Evolutionary conservation across 2,888 invertebrate species (phyloP).

Genomic region (Buathra laborator): DNA sequence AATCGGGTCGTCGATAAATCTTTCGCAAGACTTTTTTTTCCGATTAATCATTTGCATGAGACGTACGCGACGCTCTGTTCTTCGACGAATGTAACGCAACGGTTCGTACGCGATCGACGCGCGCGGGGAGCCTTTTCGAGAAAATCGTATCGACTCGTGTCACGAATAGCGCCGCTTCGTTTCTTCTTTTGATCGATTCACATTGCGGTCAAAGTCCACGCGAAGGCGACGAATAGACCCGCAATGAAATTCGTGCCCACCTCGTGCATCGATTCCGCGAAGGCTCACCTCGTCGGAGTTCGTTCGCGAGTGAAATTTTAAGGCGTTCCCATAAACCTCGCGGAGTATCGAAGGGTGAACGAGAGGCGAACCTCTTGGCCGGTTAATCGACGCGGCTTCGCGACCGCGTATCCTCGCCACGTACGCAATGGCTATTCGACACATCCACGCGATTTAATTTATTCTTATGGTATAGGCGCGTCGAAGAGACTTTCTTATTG

Average conservation of each 20-base stretch:
- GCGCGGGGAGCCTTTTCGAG: slow-evolving; percentile 18
- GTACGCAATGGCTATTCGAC: slow-evolving; percentile 59
- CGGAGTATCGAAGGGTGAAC: slow-evolving; percentile 45
- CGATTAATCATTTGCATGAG: slow-evolving; percentile 33
- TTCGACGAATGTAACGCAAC: slow-evolving; percentile 45
- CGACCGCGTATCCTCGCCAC: slow-evolving; percentile 61
- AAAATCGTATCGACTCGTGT: slow-evolving; percentile 59
- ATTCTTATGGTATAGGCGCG: slow-evolving; percentile 43
- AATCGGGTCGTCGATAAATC: slow-evolving; percentile 10
- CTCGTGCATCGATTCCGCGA: slow-evolving; percentile 74
- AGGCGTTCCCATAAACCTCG: slow-evolving; percentile 36
- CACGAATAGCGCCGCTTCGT: slow-evolving; percentile 26
- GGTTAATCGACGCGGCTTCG: slow-evolving; percentile 57
- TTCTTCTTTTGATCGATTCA: slow-evolving; percentile 28
- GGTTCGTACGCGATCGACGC: slow-evolving; percentile 47
- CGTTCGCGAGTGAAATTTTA: slow-evolving; percentile 68
- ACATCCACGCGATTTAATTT: slow-evolving; percentile 47
- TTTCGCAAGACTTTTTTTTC: slow-evolving; percentile 49
- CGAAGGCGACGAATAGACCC: slow-evolving; percentile 15
- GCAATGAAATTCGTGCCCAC: slow-evolving; percentile 72
- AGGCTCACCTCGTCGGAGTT: slow-evolving; percentile 74
- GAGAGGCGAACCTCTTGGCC: slow-evolving; percentile 27
- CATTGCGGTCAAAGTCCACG: slow-evolving; percentile 3
- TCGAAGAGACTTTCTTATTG: slow-evolving; percentile 14
- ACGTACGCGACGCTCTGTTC: slow-evolving; percentile 28